A percentile compares a stretch with the other conserved stretches of the same genome.
Conservation (phyloP, 2,113 vertebrate genomes). For the Hiodon tergisus region DNA sequence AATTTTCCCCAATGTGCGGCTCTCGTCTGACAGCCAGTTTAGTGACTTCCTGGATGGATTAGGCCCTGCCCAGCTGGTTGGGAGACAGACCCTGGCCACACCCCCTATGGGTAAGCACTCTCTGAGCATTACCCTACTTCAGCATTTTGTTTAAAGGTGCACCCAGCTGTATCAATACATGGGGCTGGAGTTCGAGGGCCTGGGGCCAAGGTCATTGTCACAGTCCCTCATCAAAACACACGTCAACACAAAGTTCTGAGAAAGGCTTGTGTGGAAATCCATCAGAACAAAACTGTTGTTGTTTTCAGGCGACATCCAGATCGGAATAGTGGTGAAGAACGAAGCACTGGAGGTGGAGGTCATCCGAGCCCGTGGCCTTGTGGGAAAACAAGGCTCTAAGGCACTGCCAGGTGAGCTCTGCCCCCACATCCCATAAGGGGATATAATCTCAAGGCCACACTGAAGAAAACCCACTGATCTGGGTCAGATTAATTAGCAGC, state of each 20-base stretch:
- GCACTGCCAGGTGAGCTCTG: conserved; percentile 83
- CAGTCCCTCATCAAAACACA: too few species aligned
- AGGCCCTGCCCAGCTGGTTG: conserved; percentile 90
- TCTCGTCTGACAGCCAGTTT: conserved; percentile 90
- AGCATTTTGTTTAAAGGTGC: background rate
- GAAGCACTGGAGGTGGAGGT: conserved; percentile 95
- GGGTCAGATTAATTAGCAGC: too few species aligned
- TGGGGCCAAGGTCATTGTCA: too few species aligned
- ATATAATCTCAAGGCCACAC: background rate
- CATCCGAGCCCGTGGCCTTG: conserved; percentile 90
- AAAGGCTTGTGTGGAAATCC: too few species aligned
- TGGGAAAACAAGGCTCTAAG: conserved; percentile 98
- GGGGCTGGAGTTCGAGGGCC: too few species aligned
- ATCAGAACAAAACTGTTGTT: background rate
- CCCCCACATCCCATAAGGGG: background rate
- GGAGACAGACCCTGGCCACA: conserved; percentile 90
- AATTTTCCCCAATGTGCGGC: conserved; percentile 89
- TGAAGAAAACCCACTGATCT: too few species aligned
- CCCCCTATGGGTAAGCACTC: conserved; percentile 85
- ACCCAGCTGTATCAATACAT: background rate
- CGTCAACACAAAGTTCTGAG: too few species aligned
- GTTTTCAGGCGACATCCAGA: conserved; percentile 87
- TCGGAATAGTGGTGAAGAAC: conserved; percentile 97
- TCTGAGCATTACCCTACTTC: background rate
- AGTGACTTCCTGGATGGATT: conserved; percentile 93